Base-by-base conservation (phyloP, 2,888 invertebrate species). In the Conchocele bisecta region DNA sequence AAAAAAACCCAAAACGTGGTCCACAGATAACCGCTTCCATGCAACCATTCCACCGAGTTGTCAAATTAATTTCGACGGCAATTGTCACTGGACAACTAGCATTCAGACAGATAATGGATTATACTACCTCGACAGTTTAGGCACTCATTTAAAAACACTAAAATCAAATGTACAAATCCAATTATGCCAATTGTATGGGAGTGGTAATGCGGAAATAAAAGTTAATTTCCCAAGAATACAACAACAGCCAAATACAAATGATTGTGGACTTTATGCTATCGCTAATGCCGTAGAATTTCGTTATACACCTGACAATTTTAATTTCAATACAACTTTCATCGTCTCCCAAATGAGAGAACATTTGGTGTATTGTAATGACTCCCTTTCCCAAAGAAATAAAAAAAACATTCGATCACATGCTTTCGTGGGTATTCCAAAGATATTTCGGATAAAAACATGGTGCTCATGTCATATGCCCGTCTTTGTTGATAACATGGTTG, bases 311-410 rank as follows among this genome's bases (percentile, higher is more conserved):
- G 17, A 29, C 13, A 20, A 9, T 7, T 51, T 51, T 33, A 51
- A 51, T 31, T 33, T 22, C 20, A 29, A 35, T 33, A 17, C 13
- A 31, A 33, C 22, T 15, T 51, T 15, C 17, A 13, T 3, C 13
- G 33, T 5, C 6, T 51, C 51, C 17, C 31, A 51, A 51, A 51
- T 51, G 51, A 51, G 51, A 31, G 7, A 51, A n/a, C 51, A 51
- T 51, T 33, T 51, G 5, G 22, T 51, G 20, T 6, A 51, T 2
- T 51, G 51, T 31, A 13, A 51, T 51, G 51, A 9, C 51, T 33
- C 11, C 31, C 11, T 31, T 51, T 51, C 51, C 51, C 2, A 51
- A 51, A 24, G 51, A 51, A 51, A 33, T 4, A 51, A 35, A n/a
- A n/a, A n/a, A 7, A 51, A 11, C 31, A 22, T 20, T 22, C 31